These are phyloP conservation scores for Rhagophthalmus giganteus DNA, from an alignment of 2,888 invertebrate genomes.

Conservation along the genomic window DNA sequence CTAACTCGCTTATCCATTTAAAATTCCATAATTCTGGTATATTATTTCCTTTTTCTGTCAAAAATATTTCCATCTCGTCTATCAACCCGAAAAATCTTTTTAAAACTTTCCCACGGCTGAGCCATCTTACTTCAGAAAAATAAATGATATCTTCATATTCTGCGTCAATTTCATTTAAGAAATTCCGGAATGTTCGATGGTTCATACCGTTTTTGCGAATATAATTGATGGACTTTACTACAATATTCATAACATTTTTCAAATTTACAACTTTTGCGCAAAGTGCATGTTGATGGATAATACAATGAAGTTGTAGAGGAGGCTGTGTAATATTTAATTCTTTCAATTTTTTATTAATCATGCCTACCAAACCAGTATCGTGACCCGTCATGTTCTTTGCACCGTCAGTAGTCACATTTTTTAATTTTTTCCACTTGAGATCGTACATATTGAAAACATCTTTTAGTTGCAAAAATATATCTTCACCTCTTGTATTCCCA, in stretches of 20 bases:
- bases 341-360: too few species aligned
- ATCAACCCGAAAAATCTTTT: too few species aligned
- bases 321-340: conserved; percentile 6
- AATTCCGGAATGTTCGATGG: too few species aligned
- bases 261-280: too few species aligned
- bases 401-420: conserved; percentile 15
- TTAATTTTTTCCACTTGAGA: conserved; percentile 22
- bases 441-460: conserved; percentile 23
- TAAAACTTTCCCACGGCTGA: too few species aligned
- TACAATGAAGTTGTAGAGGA: conserved; percentile 7
- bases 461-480: conserved; percentile 4
- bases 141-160: too few species aligned
- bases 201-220: too few species aligned
- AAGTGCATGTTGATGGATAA: conserved; percentile 6
- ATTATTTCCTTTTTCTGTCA: conserved; percentile 32
- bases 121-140: too few species aligned
- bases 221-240: not conserved
- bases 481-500: not conserved
- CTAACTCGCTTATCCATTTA: too few species aligned
- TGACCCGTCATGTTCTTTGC: conserved; percentile 4
- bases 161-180: too few species aligned
- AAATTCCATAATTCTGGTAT: conserved; percentile 27
- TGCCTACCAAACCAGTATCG: too few species aligned
- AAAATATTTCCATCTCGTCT: conserved; percentile 28
- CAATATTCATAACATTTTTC: not conserved